These are phyloP conservation scores for Anthopleura xanthogrammica DNA, from an alignment of 92 coral and sea anemone genomes.

Conservation along the genomic window DNA sequence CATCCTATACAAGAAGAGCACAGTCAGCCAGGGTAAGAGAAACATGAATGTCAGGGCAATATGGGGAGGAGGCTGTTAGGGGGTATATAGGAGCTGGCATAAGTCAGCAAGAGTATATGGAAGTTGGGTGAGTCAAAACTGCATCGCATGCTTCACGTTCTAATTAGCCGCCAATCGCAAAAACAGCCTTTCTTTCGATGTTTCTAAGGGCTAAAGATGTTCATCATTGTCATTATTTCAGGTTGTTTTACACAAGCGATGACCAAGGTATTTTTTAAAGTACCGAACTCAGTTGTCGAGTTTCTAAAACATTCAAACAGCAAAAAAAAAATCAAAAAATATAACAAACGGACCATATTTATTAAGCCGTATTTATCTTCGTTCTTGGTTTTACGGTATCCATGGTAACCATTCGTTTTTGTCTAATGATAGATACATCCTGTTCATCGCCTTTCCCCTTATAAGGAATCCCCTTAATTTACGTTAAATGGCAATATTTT, in stretches of 20 bases:
- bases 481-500: too few relatives aligned
- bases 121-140: too few relatives aligned
- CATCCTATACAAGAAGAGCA: conserved; percentile 31
- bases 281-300: background rate
- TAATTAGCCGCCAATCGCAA: too few relatives aligned
- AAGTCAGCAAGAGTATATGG: too few relatives aligned
- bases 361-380: background rate
- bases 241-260: conserved; percentile 6
- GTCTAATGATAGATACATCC: background rate
- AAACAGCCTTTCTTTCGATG: too few relatives aligned
- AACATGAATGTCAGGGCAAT: background rate
- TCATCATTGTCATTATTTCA: conserved; percentile 3
- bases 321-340: background rate
- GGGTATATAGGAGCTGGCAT: too few relatives aligned
- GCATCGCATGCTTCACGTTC: too few relatives aligned
- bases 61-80: too few relatives aligned
- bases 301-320: background rate
- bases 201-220: background rate
- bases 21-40: conserved; percentile 20
- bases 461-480: background rate
- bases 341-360: background rate
- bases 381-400: background rate
- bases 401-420: background rate
- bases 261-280: background rate
- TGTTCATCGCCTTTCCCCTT: background rate